phyloP scores from a whole-genome alignment of 2,888 invertebrate species.

The Yponomeuta plumbellus region DNA sequence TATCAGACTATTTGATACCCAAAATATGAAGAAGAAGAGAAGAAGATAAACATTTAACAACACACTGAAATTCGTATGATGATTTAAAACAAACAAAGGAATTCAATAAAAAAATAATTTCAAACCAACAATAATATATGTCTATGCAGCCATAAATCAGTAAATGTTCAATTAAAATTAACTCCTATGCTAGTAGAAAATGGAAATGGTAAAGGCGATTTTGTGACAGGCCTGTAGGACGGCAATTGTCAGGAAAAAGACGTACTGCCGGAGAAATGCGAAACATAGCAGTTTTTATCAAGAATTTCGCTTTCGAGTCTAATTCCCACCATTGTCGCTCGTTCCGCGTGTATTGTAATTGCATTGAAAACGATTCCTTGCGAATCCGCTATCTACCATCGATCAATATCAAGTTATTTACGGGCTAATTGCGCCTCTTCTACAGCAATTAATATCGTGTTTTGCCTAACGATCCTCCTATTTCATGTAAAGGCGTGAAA shows the following conservation, averaged over 20 bases:
- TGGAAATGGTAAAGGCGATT: too few relatives aligned
- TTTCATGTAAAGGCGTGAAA: neutral
- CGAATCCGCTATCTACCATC: conserved; percentile 32
- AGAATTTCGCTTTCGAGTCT: conserved; percentile 50
- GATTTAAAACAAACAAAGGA: too few relatives aligned
- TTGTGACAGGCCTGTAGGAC: neutral
- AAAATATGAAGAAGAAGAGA: too few relatives aligned
- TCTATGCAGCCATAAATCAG: too few relatives aligned
- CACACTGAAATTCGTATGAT: too few relatives aligned
- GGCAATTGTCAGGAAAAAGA: conserved; percentile 8
- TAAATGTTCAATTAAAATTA: too few relatives aligned
- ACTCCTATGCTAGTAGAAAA: too few relatives aligned
- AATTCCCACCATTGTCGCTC: conserved; percentile 61
- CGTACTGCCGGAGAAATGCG: conserved; percentile 43
- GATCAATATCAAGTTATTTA: conserved; percentile 8
- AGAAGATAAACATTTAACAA: too few relatives aligned
- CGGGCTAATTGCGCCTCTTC: neutral
- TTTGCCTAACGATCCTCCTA: neutral
- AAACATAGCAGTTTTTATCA: conserved; percentile 51
- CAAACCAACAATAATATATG: too few relatives aligned
- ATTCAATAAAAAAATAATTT: too few relatives aligned
- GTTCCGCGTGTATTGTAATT: conserved; percentile 41
- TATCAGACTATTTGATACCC: too few relatives aligned
- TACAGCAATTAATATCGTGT: neutral
- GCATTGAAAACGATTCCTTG: conserved; percentile 51